Evolutionary conservation across 2,888 invertebrate species (phyloP).

Genomic region (Amphipoea oculea): DNA sequence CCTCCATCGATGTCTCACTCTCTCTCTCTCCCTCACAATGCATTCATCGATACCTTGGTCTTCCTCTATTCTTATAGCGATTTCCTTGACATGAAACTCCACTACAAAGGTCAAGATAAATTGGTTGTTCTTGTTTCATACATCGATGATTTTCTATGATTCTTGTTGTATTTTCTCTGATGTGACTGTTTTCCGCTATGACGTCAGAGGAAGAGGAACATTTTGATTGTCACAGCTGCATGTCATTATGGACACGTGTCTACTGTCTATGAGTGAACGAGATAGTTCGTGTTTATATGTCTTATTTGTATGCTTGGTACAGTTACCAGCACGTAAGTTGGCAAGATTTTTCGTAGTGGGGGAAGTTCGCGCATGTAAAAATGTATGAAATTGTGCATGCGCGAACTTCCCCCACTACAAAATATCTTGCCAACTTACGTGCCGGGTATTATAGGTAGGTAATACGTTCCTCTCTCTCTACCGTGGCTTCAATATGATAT

Average conservation of each 20-base stretch:
- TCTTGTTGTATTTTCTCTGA: conserved; percentile 6
- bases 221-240: conserved; percentile 27
- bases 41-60: not conserved
- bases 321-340: no score
- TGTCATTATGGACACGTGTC: conserved; percentile 33
- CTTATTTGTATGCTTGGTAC: conserved; percentile 3
- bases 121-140: conserved; percentile 10
- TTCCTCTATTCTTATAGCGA: not conserved
- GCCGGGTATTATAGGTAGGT: no score
- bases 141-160: conserved; percentile 23
- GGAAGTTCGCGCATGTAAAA: no score
- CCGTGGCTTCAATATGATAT: not conserved
- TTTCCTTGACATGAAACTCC: not conserved
- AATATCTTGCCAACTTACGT: no score
- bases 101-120: not conserved
- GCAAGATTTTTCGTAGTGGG: no score
- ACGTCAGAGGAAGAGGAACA: conserved; percentile 38
- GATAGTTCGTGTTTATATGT: conserved; percentile 8
- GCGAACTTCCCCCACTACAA: no score
- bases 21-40: no score
- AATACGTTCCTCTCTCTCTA: not conserved
- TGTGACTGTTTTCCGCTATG: conserved; percentile 36
- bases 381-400: no score
- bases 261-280: conserved; percentile 11
- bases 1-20: not conserved